Conservation (phyloP, 2,113 vertebrate species). For the Formicarius rufipectus region DNA sequence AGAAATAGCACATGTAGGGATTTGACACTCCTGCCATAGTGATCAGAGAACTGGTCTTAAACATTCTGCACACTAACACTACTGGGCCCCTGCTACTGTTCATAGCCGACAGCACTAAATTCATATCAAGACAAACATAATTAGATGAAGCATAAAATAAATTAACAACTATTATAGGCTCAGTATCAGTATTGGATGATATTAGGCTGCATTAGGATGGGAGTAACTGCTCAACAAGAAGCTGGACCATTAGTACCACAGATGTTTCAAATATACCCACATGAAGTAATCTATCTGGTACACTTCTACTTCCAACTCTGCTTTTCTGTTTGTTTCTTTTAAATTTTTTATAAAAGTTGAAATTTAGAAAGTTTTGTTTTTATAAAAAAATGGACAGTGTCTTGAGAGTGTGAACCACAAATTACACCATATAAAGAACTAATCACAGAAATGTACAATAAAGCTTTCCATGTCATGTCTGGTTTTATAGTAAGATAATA, state of each 20-base stretch:
- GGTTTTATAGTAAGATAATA: background rate
- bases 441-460: background rate
- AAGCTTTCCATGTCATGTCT: background rate
- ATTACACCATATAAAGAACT: background rate
- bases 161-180: background rate
- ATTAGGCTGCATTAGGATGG: background rate
- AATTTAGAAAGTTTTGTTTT: background rate
- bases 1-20: background rate
- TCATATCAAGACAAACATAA: background rate
- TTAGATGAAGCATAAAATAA: background rate
- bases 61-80: background rate
- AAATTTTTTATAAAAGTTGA: background rate
- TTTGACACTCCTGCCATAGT: background rate
- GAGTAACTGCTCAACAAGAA: background rate
- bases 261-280: background rate
- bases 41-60: background rate
- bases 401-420: background rate
- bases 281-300: background rate
- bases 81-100: background rate
- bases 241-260: background rate
- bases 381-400: accelerated
- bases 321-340: background rate
- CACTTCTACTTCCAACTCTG: background rate
- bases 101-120: background rate
- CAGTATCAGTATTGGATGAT: background rate